phyloP scores from a whole-genome alignment of 1,140 invertebrate species.

The Eriosoma lanigerum region DNA sequence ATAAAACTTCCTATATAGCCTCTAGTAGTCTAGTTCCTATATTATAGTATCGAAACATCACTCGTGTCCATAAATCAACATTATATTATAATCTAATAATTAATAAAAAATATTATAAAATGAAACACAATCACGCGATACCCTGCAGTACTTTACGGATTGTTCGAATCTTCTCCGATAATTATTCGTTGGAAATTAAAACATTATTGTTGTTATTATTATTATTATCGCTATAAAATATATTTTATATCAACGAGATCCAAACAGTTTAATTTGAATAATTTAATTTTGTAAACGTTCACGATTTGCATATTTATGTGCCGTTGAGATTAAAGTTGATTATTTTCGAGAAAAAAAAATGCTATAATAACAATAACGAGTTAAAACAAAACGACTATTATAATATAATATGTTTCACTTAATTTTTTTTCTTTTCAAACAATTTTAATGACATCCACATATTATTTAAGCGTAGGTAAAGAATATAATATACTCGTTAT shows the following conservation, averaged over 20 bases:
- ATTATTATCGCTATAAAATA: neutral
- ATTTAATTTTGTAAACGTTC: neutral
- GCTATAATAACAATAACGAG: neutral
- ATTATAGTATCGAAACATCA: too few relatives aligned
- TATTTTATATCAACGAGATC: neutral
- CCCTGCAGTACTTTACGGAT: too few relatives aligned
- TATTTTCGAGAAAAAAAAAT: neutral
- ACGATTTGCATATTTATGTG: slow-evolving; percentile 7
- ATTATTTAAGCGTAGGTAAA: neutral
- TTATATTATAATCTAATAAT: neutral
- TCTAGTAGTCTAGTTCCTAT: neutral
- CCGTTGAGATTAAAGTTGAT: neutral
- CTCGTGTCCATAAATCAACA: neutral
- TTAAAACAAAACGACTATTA: neutral
- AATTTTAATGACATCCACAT: neutral
- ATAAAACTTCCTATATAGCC: neutral
- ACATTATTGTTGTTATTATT: neutral
- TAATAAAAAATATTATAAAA: too few relatives aligned
- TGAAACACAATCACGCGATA: too few relatives aligned
- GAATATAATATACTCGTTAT: neutral
- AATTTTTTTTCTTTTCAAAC: neutral
- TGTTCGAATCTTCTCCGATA: neutral
- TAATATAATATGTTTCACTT: neutral
- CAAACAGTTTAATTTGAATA: slow-evolving; percentile 13
- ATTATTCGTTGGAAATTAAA: neutral